Conservation (phyloP, 2,797 vertebrate genomes). For the Gadopsis bispinosus region DNA sequence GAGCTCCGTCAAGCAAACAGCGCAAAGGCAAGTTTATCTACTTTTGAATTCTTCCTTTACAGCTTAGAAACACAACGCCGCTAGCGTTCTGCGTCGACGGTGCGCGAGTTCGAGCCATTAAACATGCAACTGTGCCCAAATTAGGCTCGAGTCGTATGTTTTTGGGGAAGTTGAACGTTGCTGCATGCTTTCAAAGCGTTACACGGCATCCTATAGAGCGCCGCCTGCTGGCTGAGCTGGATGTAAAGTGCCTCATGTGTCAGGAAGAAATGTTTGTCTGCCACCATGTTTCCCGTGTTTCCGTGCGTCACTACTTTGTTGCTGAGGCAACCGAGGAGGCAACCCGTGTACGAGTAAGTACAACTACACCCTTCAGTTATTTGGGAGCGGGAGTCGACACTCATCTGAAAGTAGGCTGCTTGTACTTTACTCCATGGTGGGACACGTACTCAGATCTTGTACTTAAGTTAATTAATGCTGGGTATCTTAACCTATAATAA, state of each 20-base stretch:
- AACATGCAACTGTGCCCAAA: not conserved
- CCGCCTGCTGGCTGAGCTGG: not conserved
- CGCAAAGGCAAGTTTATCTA: constrained; percentile 30
- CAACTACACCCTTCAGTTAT: not conserved
- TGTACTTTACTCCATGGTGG: not conserved
- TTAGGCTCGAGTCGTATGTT: not conserved
- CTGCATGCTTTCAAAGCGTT: not conserved
- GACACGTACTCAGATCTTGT: not conserved
- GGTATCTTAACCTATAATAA: not conserved
- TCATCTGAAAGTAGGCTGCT: not conserved
- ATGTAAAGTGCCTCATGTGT: constrained; percentile 42
- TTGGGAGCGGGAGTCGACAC: not conserved
- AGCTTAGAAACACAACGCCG: not conserved
- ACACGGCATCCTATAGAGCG: not conserved
- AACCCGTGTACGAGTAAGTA: not conserved
- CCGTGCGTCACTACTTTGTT: constrained; percentile 60
- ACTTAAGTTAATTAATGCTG: not conserved
- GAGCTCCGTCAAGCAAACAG: not conserved
- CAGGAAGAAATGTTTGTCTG: constrained; percentile 20
- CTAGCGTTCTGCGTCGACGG: no score
- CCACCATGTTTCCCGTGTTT: constrained; percentile 31
- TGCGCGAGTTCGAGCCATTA: not conserved
- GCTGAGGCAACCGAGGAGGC: constrained; percentile 59
- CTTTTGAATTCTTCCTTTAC: not conserved
- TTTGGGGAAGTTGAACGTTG: not conserved